These are phyloP conservation scores for Brachymystax lenok DNA, from an alignment of 2,797 vertebrate species.

Conservation along the genomic window DNA sequence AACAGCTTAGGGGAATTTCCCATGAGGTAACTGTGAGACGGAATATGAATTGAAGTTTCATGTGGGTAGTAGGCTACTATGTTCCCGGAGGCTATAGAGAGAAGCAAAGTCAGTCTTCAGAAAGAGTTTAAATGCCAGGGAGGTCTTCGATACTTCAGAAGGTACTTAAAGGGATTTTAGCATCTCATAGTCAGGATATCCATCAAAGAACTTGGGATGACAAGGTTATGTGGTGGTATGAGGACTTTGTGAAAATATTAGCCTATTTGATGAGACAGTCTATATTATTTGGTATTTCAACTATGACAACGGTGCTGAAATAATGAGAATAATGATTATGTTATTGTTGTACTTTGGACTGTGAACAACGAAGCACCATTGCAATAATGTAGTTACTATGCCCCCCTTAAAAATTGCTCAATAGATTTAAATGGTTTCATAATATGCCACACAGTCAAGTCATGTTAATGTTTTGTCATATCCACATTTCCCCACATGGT, in stretches of 20 bases:
- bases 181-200: constrained; percentile 41
- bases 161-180: constrained; percentile 13
- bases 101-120: constrained; percentile 80
- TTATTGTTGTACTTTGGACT: not conserved
- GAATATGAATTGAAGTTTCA: constrained; percentile 78
- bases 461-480: constrained; percentile 22
- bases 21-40: constrained; percentile 66
- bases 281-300: too few relatives aligned
- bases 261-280: too few relatives aligned
- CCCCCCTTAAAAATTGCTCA: not conserved
- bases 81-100: constrained; percentile 78
- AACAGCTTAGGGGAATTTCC: constrained; percentile 78
- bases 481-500: constrained; percentile 65
- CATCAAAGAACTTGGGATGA: constrained; percentile 35
- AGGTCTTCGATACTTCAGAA: constrained; percentile 74
- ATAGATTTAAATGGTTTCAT: not conserved
- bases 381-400: not conserved
- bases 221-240: constrained; percentile 2
- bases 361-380: not conserved
- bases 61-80: constrained; percentile 71
- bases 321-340: not conserved
- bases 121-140: constrained; percentile 75
- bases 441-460: not conserved
- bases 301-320: too few relatives aligned
- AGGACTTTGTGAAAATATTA: not conserved